Base-by-base conservation (phyloP, 2,113 vertebrate species). In the Scolopax mira region DNA sequence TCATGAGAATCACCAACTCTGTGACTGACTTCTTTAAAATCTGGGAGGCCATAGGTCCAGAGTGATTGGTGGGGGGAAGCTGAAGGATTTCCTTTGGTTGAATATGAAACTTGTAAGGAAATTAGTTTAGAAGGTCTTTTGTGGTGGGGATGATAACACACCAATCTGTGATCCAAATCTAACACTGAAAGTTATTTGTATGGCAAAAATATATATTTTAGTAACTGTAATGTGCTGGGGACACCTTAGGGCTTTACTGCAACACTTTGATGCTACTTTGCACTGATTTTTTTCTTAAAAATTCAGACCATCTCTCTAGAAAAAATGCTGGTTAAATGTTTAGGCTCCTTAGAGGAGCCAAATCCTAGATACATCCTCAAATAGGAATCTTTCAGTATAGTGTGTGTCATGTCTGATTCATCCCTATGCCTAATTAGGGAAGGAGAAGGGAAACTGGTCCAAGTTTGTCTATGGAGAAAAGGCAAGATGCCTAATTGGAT, bases 341-440 rank as follows among this genome's bases (percentile, higher is more conserved):
- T 49, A 73, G 49, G 25, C 22, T 79, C 41, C 65, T 51, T 57
- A 85, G 70, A 93, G n/a, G 23, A 72, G 54, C 58, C 62, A 91
- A 91, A 94, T 82, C 54, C 44, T 71, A 69, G n/a, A 72, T 79
- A 57, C 13, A 64, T 42, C 25, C 86, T 94, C 81, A 79, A 82
- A 79, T 10, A 81, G 11, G 48, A 93, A 81, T 79, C 57, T 96
- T 94, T 82, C 44, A 81, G 52, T 58, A 70, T 82, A 72, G 46
- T 2, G 2, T 72, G 41, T 79, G 95, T 95, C 49, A 41, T 75
- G 70, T 85, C 74, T 94, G 89, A 94, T 92, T 96, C 91, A 92
- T 93, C 74, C 25, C 10, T 82, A 25, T 85, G 70, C 62, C 78
- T 89, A 92, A 94, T 94, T 92, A 95, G 58, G 87, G 35, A 85